Evolutionary conservation across 1,140 invertebrate genomes (phyloP).

Genomic region (Drosophila prosaltans): DNA sequence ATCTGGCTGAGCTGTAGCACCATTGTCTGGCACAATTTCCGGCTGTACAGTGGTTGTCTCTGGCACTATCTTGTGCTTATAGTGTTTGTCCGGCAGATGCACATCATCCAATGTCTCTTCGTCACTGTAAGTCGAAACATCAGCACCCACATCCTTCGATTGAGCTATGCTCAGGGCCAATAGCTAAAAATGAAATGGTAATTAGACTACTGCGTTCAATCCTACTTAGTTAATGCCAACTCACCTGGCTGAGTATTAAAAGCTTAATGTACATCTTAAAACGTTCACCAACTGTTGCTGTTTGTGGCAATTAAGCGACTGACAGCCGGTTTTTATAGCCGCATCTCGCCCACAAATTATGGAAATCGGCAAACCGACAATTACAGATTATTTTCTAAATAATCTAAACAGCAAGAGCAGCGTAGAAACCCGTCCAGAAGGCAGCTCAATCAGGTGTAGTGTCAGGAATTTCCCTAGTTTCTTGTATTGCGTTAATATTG

Average conservation of each 20-base stretch:
- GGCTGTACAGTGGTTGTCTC: constrained; percentile 41
- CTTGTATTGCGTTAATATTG: background rate
- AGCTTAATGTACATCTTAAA: constrained; percentile 54
- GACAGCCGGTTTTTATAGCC: constrained; percentile 53
- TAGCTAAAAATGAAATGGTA: constrained; percentile 25
- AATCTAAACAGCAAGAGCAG: constrained; percentile 20
- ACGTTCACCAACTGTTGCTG: constrained; percentile 28
- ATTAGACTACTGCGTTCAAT: background rate
- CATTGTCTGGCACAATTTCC: constrained; percentile 4
- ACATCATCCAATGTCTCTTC: constrained; percentile 42
- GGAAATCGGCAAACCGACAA: constrained; percentile 44
- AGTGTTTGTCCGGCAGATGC: constrained; percentile 9
- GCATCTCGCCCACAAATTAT: constrained; percentile 44
- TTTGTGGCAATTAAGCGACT: constrained; percentile 18
- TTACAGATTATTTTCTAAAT: constrained; percentile 16
- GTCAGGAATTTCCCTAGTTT: constrained; percentile 13
- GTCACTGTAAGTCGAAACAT: constrained; percentile 39
- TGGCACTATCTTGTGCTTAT: constrained; percentile 18
- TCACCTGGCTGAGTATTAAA: constrained; percentile 55
- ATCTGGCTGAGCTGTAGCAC: constrained; percentile 28
- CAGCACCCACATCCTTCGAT: constrained; percentile 23
- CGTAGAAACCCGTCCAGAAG: constrained; percentile 17
- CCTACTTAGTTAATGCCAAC: background rate
- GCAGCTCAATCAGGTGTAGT: constrained; percentile 14
- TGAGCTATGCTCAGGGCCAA: constrained; percentile 39